A percentile compares a stretch with the other conserved stretches of the same genome.
Conservation (phyloP, 35 echinoderm and acorn worm species). For the Apostichopus parvimensis region DNA sequence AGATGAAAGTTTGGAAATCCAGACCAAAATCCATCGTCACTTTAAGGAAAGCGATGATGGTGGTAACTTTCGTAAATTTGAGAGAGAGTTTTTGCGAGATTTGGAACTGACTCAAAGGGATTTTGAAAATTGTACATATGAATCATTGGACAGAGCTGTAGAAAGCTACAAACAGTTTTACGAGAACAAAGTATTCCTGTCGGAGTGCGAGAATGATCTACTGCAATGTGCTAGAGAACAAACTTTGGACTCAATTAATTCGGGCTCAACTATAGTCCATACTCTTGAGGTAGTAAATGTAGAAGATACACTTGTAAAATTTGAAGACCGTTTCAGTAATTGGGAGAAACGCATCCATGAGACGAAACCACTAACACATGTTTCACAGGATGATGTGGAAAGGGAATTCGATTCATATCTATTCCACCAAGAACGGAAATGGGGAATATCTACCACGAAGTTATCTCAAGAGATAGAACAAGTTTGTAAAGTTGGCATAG, state of each 20-base stretch:
- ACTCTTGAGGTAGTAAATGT: not conserved
- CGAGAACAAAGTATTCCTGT: not conserved
- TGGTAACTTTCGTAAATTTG: conserved; percentile 28
- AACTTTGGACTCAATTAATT: not conserved
- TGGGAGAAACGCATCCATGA: not conserved
- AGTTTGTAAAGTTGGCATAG: too few species aligned
- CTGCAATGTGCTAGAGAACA: not conserved
- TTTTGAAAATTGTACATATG: not conserved
- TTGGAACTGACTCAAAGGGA: not conserved
- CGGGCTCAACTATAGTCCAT: not conserved
- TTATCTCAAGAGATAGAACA: too few species aligned
- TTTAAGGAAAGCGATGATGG: conserved; percentile 33
- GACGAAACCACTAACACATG: not conserved
- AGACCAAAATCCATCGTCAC: not conserved
- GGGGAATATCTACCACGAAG: too few species aligned
- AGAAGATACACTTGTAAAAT: not conserved
- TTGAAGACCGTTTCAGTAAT: conserved; percentile 16
- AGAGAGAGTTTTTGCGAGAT: conserved; percentile 32
- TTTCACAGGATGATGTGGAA: not conserved
- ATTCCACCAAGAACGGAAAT: not conserved
- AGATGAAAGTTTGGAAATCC: not conserved
- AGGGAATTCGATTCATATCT: conserved; percentile 22
- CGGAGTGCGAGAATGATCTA: conserved; percentile 17
- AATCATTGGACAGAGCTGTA: not conserved
- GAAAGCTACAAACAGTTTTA: not conserved